phyloP scores from a whole-genome alignment of 1,140 invertebrate species.

The Drosophila malerkotliana region DNA sequence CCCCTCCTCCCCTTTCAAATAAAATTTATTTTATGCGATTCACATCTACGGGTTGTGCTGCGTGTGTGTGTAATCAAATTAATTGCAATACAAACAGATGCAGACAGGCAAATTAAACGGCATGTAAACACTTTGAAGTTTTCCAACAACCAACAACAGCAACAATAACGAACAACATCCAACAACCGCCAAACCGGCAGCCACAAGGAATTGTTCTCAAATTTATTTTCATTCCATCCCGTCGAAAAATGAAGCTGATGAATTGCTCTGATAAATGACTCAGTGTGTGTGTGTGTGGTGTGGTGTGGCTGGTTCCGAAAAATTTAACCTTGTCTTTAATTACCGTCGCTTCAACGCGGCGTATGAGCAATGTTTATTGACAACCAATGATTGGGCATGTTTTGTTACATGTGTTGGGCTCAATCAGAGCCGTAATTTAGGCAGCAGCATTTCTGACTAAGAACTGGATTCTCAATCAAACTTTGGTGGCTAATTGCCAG shows the following conservation, averaged over 20 bases:
- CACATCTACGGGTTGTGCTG: conserved; percentile 56
- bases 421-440: neutral
- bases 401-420: neutral
- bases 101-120: conserved; percentile 76
- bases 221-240: conserved; percentile 56
- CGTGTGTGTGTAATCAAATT: conserved; percentile 71
- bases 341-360: neutral
- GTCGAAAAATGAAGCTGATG: conserved; percentile 55
- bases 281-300: conserved; percentile 4
- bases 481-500: neutral
- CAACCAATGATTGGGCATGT: conserved; percentile 10
- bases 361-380: conserved; percentile 32
- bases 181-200: conserved; percentile 14
- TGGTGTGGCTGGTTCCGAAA: conserved; percentile 2
- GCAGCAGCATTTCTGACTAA: neutral
- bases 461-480: conserved; percentile 1
- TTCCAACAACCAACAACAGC: neutral
- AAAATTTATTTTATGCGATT: conserved; percentile 64
- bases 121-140: conserved; percentile 78
- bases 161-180: neutral
- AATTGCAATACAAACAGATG: conserved; percentile 76
- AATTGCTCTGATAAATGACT: conserved; percentile 23
- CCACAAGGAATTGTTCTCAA: conserved; percentile 56
- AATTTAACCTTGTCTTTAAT: conserved; percentile 49
- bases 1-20: conserved; percentile 41